Base-by-base conservation (phyloP, 2,113 vertebrate genomes). In the Psilopogon haemacephalus region DNA sequence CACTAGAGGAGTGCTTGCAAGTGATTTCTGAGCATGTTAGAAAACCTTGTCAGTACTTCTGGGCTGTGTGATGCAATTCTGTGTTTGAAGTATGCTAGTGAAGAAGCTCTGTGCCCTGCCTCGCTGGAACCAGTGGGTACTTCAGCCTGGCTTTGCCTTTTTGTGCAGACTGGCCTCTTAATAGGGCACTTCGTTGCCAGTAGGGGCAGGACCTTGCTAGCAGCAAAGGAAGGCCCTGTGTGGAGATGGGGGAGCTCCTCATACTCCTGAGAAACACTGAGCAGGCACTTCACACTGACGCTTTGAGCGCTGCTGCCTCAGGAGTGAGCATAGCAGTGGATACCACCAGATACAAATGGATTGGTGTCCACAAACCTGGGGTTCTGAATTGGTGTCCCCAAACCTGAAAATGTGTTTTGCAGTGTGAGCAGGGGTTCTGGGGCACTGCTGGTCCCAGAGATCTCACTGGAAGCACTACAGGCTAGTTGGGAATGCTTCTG, bases 41-140 rank as follows among this genome's bases (percentile, higher is more conserved):
- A 33, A 71, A 86, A 82, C 42, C 18, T 24, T 18, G 15, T 1
- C 4, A 15, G 0, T 13, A 6, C 5, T 50, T 6, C 0, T 4
- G 44, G 32, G 32, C 13, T 58, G 35, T 13, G 4, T 17, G 17
- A 50, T 24, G 73, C 71, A 76, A 12, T 12, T 56, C 5, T n/a
- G 59, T 58, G 55, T 27, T 65, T 40, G 19, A 32, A 55, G 33
- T 72, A 26, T 20, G 42, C 9, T 12, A 2, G 5, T 1, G 30
- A 59, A 50, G 30, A 59, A 50, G 68, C 42, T 46, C 72, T 71
- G 48, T 46, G 86, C 28, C 65, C 69, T 88, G 50, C 32, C 71
- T 69, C 54, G 26, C 54, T 67, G 14, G 46, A 38, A 28, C 12
- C 33, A 54, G 12, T 16, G 28, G 15, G 8, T 30, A 23, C 38